Evolutionary conservation across 2,797 vertebrate genomes (phyloP).

Genomic region (Hephaestus fuliginosus): DNA sequence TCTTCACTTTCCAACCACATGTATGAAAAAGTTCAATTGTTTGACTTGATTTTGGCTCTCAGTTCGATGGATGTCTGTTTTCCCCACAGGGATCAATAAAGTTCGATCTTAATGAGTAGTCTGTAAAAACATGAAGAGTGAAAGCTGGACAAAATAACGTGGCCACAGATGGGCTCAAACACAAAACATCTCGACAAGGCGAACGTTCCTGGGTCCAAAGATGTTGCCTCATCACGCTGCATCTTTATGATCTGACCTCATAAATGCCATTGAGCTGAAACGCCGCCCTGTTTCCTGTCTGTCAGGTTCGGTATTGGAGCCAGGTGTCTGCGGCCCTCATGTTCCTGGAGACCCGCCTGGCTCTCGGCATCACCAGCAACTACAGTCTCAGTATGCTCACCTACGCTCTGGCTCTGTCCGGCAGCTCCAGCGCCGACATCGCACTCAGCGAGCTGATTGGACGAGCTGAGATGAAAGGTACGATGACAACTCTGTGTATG

Average conservation of each 20-base stretch:
- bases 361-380: slow-evolving; percentile 86
- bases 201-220: neutral
- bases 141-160: neutral
- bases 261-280: slow-evolving; percentile 17
- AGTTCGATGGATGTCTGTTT: neutral
- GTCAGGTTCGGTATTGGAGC: slow-evolving; percentile 61
- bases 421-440: slow-evolving; percentile 76
- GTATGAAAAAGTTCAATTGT: neutral
- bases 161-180: slow-evolving; percentile 15
- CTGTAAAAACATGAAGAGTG: slow-evolving; percentile 1
- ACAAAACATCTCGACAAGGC: neutral
- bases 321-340: slow-evolving; percentile 75
- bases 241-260: slow-evolving; percentile 7
- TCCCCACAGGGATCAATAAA: slow-evolving; percentile 26
- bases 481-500: neutral
- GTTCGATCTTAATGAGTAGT: slow-evolving; percentile 1
- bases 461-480: slow-evolving; percentile 86
- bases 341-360: slow-evolving; percentile 88
- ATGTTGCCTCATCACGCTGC: slow-evolving; percentile 7
- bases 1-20: neutral
- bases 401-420: slow-evolving; percentile 87
- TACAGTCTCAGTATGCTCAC: slow-evolving; percentile 90
- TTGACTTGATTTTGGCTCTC: slow-evolving; percentile 2
- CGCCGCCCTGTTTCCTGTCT: slow-evolving; percentile 21
- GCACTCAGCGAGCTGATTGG: slow-evolving; percentile 84